These are phyloP conservation scores for Myrmecobius fasciatus DNA, from an alignment of 2,113 vertebrate genomes.

Conservation along the genomic window DNA sequence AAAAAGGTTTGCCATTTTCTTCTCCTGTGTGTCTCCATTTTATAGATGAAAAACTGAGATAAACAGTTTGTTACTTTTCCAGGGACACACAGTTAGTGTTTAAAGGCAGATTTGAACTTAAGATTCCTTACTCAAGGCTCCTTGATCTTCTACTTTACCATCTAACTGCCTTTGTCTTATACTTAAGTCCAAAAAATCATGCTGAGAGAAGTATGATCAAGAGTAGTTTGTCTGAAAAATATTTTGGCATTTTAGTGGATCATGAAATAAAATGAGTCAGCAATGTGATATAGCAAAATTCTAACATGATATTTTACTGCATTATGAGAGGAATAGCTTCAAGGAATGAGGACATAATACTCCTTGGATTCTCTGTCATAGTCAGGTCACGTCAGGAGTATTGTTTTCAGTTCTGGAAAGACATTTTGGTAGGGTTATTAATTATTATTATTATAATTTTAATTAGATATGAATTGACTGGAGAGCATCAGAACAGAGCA, in stretches of 20 bases:
- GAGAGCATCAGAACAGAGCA: neutral
- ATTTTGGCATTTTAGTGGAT: neutral
- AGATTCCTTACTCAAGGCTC: no score
- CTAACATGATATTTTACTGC: neutral
- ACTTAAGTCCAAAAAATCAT: no score
- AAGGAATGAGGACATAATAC: neutral
- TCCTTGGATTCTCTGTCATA: neutral
- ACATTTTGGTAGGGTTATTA: neutral
- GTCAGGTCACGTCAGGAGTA: neutral
- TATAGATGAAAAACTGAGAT: no score
- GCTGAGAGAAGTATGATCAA: no score
- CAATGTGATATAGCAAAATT: neutral
- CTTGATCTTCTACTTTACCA: no score
- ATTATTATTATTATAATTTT: neutral
- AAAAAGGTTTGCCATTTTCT: no score
- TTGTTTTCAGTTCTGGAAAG: neutral
- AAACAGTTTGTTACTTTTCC: no score
- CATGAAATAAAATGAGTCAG: neutral
- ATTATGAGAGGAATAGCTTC: neutral
- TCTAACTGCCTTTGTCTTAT: no score
- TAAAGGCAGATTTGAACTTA: no score
- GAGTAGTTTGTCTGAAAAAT: no score
- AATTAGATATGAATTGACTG: neutral
- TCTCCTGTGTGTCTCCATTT: no score
- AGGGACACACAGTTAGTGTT: no score